A percentile compares a stretch with the other conserved stretches of the same genome.
Conservation (phyloP, 2,888 invertebrate genomes). For the Tromatobia lineatoria region DNA sequence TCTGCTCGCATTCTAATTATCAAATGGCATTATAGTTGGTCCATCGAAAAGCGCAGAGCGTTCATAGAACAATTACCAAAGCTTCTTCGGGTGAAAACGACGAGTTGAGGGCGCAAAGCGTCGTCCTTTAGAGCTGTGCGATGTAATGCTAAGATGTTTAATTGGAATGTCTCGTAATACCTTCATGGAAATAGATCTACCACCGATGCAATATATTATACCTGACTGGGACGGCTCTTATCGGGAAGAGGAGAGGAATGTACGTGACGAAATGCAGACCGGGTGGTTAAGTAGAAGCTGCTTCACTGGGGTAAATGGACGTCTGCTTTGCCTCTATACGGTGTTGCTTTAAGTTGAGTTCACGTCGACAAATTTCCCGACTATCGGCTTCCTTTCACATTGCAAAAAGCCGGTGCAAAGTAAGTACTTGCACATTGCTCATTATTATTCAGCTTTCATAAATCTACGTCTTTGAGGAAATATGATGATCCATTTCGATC, state of each 20-base stretch:
- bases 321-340: background rate
- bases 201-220: background rate
- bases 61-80: slow-evolving; percentile 1
- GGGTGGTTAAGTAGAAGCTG: background rate
- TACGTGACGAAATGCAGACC: slow-evolving; percentile 21
- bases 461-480: too few relatives aligned
- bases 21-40: background rate
- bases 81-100: slow-evolving; percentile 20
- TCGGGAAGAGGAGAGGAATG: background rate
- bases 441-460: too few relatives aligned
- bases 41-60: slow-evolving; percentile 31
- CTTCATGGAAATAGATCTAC: slow-evolving; percentile 19
- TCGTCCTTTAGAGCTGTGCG: slow-evolving; percentile 8
- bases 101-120: slow-evolving; percentile 13
- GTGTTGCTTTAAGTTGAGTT: too few relatives aligned
- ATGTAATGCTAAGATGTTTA: slow-evolving; percentile 59
- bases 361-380: too few relatives aligned
- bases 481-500: too few relatives aligned
- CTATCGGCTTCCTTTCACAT: too few relatives aligned
- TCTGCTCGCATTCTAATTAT: background rate
- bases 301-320: background rate
- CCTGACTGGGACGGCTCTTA: background rate
- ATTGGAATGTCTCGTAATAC: slow-evolving; percentile 72
- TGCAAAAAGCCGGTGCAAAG: too few relatives aligned
- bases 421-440: too few relatives aligned